phyloP scores from a whole-genome alignment of 2,797 vertebrate genomes.

The Cynodonichthys magdalenae region DNA sequence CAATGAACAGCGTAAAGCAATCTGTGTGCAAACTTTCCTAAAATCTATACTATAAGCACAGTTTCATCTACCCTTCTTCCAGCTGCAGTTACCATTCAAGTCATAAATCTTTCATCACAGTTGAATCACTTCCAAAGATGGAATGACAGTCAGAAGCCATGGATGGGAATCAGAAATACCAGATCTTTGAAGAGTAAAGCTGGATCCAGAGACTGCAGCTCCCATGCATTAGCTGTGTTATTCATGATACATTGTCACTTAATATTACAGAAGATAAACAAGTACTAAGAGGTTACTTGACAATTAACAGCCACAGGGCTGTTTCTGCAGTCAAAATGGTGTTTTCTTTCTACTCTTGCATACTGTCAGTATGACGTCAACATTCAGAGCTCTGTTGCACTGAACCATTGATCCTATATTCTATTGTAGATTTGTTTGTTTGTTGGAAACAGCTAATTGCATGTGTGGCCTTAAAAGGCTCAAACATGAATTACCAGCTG shows the following conservation, averaged over 20 bases:
- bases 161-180: background rate
- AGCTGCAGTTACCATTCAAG: conserved; percentile 5
- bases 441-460: conserved; percentile 1
- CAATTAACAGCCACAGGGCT: background rate
- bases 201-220: background rate
- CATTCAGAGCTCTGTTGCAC: background rate
- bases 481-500: background rate
- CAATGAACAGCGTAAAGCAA: background rate
- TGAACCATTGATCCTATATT: background rate
- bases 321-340: too few species aligned
- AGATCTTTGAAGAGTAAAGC: background rate
- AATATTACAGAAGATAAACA: background rate
- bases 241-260: background rate
- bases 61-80: background rate
- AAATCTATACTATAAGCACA: background rate
- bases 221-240: background rate
- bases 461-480: background rate
- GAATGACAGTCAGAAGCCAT: conserved; percentile 1
- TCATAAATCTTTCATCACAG: conserved; percentile 13
- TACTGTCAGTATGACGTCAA: background rate
- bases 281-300: background rate
- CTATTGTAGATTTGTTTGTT: background rate
- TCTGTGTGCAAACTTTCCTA: background rate
- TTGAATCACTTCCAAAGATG: conserved; percentile 5
- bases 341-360: background rate